Conservation (phyloP, 2,113 vertebrate genomes). For the Apteryx mantelli region DNA sequence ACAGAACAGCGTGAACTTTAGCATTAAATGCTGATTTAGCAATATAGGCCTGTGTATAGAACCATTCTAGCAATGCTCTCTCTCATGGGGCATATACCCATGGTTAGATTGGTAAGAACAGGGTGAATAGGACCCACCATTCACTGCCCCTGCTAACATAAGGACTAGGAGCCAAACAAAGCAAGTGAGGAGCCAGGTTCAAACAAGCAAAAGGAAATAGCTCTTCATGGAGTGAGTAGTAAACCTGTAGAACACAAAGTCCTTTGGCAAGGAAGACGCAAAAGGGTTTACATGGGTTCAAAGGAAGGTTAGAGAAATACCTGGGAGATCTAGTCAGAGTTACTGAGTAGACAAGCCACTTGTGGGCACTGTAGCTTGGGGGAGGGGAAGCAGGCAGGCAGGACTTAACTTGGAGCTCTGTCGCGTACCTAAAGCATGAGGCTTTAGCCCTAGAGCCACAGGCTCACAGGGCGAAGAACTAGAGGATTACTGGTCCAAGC, state of each 20-base stretch:
- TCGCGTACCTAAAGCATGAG: fast-evolving
- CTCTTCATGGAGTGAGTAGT: fast-evolving
- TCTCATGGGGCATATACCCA: neutral
- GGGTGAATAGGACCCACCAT: neutral
- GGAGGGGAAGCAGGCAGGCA: neutral
- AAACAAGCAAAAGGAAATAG: neutral
- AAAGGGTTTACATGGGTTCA: conserved; percentile 2
- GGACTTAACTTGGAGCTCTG: neutral
- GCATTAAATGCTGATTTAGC: neutral
- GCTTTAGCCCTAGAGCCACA: neutral
- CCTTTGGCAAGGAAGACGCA: conserved; percentile 3
- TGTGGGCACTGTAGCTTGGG: neutral
- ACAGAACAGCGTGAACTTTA: neutral
- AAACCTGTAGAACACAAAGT: conserved; percentile 44
- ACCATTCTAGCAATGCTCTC: neutral
- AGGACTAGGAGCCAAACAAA: neutral
- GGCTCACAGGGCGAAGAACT: neutral
- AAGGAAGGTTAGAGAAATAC: conserved; percentile 18
- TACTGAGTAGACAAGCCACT: neutral
- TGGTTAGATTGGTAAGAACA: neutral
- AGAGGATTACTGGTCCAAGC: neutral
- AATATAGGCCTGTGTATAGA: neutral
- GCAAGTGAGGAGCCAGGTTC: neutral
- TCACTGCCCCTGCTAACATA: neutral
- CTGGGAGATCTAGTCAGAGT: neutral